phyloP scores from a whole-genome alignment of 2,888 invertebrate genomes.

The Oscheius onirici region DNA sequence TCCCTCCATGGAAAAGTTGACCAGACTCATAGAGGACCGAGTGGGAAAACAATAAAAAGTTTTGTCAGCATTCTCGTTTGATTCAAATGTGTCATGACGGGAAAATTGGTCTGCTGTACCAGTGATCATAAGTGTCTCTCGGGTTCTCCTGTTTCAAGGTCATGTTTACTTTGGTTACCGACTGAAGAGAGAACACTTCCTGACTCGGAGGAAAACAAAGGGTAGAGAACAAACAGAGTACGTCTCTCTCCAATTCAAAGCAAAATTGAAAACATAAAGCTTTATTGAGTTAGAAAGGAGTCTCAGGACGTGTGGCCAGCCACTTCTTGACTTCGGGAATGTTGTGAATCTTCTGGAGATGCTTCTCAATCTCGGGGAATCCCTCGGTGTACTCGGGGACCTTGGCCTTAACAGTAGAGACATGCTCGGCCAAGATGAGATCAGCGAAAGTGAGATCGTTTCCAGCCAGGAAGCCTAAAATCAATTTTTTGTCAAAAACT shows the following conservation, averaged over 20 bases:
- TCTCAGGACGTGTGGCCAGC: conserved; percentile 24
- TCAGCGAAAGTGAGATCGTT: conserved; percentile 32
- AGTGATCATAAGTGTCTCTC: no score
- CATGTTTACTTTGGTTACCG: no score
- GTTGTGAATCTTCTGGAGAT: conserved; percentile 20
- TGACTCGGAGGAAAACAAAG: no score
- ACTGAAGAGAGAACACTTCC: no score
- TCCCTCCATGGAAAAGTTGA: conserved; percentile 12
- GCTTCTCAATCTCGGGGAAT: conserved; percentile 29
- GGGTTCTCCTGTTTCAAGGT: no score
- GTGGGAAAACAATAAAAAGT: neutral
- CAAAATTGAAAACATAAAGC: no score
- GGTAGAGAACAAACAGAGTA: no score
- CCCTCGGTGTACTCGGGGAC: conserved; percentile 11
- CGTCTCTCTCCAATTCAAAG: no score
- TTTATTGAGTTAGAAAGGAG: no score
- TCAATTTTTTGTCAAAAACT: neutral
- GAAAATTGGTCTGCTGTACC: no score
- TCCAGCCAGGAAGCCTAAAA: conserved; percentile 33
- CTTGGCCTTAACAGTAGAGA: conserved; percentile 11
- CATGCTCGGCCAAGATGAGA: conserved; percentile 32
- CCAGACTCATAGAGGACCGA: conserved; percentile 2
- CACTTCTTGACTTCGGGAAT: conserved; percentile 33
- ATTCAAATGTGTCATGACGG: no score
- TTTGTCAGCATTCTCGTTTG: neutral